phyloP scores from a whole-genome alignment of 2,113 vertebrate species.

The Diglossa brunneiventris region DNA sequence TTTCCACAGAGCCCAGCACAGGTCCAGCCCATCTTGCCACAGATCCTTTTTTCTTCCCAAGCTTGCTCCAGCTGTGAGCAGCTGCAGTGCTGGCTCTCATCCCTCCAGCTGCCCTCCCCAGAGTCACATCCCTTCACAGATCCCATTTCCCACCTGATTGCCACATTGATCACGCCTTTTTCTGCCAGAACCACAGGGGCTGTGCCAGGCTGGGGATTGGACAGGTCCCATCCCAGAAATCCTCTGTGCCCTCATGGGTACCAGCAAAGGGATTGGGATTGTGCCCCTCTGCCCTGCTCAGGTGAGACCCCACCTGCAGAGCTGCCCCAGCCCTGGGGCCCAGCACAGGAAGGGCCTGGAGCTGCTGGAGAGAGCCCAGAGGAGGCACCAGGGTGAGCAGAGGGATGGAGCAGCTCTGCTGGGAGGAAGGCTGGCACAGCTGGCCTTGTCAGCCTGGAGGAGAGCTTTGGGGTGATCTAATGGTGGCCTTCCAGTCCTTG shows the following conservation, averaged over 20 bases:
- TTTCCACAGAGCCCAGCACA: not conserved
- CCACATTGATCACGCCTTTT: rapidly evolving
- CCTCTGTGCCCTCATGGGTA: rapidly evolving
- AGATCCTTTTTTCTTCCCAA: not conserved
- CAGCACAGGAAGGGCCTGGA: not conserved
- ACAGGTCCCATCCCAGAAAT: not conserved
- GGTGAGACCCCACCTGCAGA: not conserved
- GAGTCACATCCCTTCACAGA: not conserved
- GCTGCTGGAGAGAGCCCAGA: not conserved
- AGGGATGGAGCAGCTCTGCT: slow-evolving; percentile 1
- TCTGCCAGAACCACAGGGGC: not conserved
- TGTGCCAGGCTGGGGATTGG: not conserved
- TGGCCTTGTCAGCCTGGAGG: not conserved
- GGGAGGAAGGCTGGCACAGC: not conserved
- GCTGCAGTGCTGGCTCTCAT: not conserved
- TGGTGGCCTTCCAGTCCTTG: rapidly evolving
- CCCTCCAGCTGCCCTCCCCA: not conserved
- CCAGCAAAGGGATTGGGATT: not conserved
- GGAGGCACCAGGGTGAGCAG: not conserved
- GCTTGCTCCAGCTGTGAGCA: not conserved
- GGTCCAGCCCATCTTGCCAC: not conserved
- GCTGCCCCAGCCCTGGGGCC: not conserved
- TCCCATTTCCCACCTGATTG: not conserved
- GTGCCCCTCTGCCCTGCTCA: not conserved
- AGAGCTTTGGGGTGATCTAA: not conserved